Conservation (phyloP, 1,140 invertebrate genomes). For the Polypedilum pembai region DNA sequence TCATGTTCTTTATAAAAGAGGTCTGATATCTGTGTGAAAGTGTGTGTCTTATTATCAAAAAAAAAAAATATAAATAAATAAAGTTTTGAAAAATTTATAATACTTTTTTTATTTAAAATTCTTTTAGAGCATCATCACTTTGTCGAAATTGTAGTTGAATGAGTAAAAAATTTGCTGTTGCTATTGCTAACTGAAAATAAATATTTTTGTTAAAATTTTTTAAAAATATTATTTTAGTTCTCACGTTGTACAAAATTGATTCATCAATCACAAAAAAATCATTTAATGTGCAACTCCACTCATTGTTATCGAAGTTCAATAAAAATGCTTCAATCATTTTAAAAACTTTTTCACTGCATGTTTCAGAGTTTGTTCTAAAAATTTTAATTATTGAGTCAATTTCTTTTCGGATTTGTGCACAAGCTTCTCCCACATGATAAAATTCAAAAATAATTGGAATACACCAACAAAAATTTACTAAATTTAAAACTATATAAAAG, state of each 20-base stretch:
- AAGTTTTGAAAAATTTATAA: not conserved
- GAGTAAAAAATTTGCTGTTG: not conserved
- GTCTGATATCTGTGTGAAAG: not conserved
- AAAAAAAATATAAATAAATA: no score
- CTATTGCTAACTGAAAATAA: not conserved
- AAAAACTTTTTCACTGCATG: not conserved
- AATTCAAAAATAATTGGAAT: not conserved
- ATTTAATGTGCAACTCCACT: not conserved
- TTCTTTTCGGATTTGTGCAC: not conserved
- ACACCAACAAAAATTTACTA: not conserved
- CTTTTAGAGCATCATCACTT: not conserved
- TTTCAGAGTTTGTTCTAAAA: not conserved
- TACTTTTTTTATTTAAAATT: not conserved
- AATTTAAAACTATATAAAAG: not conserved
- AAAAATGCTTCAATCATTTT: not conserved
- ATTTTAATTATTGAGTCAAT: not conserved
- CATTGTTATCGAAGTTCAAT: not conserved
- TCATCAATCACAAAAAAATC: not conserved
- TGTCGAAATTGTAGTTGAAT: not conserved
- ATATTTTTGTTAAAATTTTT: no score
- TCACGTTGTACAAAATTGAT: not conserved
- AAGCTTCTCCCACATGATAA: not conserved
- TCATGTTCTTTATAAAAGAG: not conserved
- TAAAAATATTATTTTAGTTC: no score
- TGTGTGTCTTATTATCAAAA: not conserved